phyloP scores from a whole-genome alignment of 2,888 invertebrate species.

The Pharmacophagus antenor region DNA sequence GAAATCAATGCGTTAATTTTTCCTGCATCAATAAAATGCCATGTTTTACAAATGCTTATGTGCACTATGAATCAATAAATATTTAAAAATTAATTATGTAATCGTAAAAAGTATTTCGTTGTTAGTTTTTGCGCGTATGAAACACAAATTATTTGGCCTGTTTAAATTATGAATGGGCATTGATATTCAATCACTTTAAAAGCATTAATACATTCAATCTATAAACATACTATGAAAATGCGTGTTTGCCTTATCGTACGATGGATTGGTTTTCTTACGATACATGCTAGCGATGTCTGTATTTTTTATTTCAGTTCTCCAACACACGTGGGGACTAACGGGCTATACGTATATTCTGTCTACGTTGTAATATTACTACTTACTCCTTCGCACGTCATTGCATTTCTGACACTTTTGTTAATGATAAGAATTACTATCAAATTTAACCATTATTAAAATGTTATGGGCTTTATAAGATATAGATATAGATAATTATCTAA shows the following conservation, averaged over 20 bases:
- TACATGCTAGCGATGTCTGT: conserved; percentile 4
- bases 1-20: not conserved
- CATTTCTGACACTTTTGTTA: too few relatives aligned
- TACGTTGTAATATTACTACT: too few relatives aligned
- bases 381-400: too few relatives aligned
- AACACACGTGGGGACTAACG: not conserved
- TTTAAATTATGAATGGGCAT: conserved; percentile 23
- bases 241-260: conserved; percentile 27
- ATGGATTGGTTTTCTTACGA: conserved; percentile 24
- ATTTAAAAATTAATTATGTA: not conserved
- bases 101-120: not conserved
- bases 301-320: conserved; percentile 6
- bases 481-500: too few relatives aligned
- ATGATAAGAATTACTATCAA: too few relatives aligned
- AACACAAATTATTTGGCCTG: conserved; percentile 12
- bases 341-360: not conserved
- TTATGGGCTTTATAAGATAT: too few relatives aligned
- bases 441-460: too few relatives aligned
- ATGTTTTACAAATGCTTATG: not conserved
- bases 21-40: not conserved
- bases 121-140: not conserved
- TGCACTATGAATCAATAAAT: not conserved
- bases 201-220: conserved; percentile 21
- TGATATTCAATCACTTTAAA: conserved; percentile 23
- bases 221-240: conserved; percentile 15